Evolutionary conservation across 2,113 vertebrate genomes (phyloP), one percentile per base, ranked within the genome.

Genomic region (Blennius ocellaris): DNA sequence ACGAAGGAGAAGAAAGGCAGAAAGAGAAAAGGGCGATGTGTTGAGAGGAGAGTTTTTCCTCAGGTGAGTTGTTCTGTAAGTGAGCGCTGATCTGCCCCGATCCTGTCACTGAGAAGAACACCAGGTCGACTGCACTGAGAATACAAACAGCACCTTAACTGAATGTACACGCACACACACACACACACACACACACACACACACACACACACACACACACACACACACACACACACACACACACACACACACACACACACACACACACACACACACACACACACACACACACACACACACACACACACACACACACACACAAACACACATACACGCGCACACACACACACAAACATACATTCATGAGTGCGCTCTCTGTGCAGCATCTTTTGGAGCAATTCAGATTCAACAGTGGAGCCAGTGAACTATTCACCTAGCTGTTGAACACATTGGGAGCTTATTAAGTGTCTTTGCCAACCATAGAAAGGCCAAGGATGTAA

Each of bases 11-110:
- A 74, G 73, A 76, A 59, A 83, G 60, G 70, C 61, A 70, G 61
- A 76, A 50, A 69, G 63, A 75, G 76, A 84, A 73, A 67, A 69
- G 67, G 80, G 69, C 15, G 77, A 74, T 70, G 21, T 69, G 84
- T 76, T 61, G 78, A 77, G 80, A 87, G 69, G 70, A 83, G 78
- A 88, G 88, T 89, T 92, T 90, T 92, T 90, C 89, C 89, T 90
- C 91, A 90, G 90, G 90, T 92, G 90, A 91, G 89, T 88, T 86
- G 86, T 82, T 89, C 87, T 84, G 81, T 90, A 90, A 91, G 89
- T 87, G 90, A 87, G 75, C 60, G 56, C 87, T 87, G 90, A 91
- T 91, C 85, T 87, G 83, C 88, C 85, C 82, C 77, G 80, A 89
- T 90, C 83, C 81, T 83, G 87, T 90, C 89, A 86, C 75, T 21